Evolutionary conservation across 23 tunicate species (phyloP).

Genomic region (Trididemnum nubilum): DNA sequence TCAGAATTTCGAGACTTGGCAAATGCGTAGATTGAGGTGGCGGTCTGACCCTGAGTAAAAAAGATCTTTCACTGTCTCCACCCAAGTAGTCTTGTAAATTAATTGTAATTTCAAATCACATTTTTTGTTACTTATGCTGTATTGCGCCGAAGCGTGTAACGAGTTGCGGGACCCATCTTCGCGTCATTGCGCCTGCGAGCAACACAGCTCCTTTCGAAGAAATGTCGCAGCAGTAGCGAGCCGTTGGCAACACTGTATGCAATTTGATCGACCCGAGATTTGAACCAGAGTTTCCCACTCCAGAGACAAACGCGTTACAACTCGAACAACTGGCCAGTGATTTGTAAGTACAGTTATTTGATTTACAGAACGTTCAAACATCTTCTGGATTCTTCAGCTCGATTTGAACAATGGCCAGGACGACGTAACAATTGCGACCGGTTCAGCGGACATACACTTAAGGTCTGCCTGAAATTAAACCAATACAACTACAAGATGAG

Average conservation of each 20-base stretch:
- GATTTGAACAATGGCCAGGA: conserved; percentile 31
- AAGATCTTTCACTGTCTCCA: too few relatives aligned
- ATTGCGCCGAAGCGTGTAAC: not conserved
- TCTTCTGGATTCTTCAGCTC: conserved; percentile 18
- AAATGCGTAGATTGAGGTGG: too few relatives aligned
- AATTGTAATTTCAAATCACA: not conserved
- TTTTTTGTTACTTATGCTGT: not conserved
- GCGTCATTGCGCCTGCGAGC: not conserved
- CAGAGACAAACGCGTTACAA: too few relatives aligned
- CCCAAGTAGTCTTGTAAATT: too few relatives aligned
- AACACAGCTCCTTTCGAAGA: not conserved
- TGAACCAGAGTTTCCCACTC: not conserved
- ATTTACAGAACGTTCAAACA: conserved; percentile 31
- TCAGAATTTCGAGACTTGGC: too few relatives aligned
- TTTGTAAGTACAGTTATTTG: too few relatives aligned
- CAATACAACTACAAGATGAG: not conserved
- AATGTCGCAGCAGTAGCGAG: not conserved
- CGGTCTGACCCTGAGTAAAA: too few relatives aligned
- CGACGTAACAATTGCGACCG: conserved; percentile 19
- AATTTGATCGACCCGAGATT: not conserved
- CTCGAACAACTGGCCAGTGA: too few relatives aligned
- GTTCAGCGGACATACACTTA: not conserved
- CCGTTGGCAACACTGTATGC: not conserved
- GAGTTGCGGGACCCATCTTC: not conserved
- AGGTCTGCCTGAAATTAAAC: not conserved